These are phyloP conservation scores for Styela plicata DNA, from an alignment of 23 tunicate genomes.

Conservation along the genomic window DNA sequence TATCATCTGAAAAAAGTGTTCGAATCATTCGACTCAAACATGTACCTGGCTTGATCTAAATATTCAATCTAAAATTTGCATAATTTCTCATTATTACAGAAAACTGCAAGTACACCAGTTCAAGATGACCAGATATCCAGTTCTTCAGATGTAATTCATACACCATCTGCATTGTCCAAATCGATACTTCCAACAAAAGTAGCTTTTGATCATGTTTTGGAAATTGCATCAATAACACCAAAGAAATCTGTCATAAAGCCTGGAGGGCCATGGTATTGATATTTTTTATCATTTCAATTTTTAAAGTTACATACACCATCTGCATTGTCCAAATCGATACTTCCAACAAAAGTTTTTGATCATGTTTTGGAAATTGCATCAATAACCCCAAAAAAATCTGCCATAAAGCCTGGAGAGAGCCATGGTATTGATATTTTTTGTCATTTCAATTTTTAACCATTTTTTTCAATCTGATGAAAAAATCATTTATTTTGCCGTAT, in stretches of 20 bases:
- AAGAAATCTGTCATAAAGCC: constrained; percentile 15
- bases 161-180: neutral
- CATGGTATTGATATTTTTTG: no score
- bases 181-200: neutral
- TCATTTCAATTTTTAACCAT: no score
- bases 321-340: no score
- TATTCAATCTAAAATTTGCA: no score
- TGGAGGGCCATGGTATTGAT: constrained; percentile 12
- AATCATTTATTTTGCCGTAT: no score
- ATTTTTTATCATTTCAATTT: no score
- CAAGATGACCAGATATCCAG: constrained; percentile 4
- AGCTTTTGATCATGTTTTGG: neutral
- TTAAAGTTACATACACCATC: neutral
- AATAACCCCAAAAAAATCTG: constrained; percentile 5
- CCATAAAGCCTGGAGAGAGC: neutral
- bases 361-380: neutral
- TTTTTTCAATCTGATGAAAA: no score
- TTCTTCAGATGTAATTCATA: neutral
- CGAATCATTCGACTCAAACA: no score
- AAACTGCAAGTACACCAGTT: neutral
- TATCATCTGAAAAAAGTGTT: no score
- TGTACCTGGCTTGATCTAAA: no score
- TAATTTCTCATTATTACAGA: neutral
- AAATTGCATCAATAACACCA: neutral
- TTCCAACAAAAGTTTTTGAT: neutral